phyloP scores from a whole-genome alignment of 2,888 invertebrate species.

The Tenthredo notha region DNA sequence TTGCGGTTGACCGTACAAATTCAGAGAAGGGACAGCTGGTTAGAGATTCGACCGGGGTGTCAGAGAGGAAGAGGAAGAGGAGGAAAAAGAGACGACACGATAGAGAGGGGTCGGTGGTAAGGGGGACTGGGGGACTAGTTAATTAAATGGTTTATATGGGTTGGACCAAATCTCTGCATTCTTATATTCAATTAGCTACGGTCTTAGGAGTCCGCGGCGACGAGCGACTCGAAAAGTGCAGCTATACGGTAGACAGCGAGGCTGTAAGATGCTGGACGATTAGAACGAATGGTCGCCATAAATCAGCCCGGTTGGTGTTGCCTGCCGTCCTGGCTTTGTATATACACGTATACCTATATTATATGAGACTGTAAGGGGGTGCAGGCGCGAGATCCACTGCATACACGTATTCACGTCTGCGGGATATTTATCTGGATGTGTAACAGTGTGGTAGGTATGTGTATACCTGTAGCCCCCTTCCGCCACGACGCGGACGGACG shows the following conservation, averaged over 20 bases:
- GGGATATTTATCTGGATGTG: not conserved
- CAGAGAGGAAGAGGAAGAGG: not conserved
- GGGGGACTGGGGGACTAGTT: conserved; percentile 63
- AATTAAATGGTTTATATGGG: conserved; percentile 74
- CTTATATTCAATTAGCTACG: conserved; percentile 75
- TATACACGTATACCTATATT: not conserved
- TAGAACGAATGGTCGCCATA: conserved; percentile 75
- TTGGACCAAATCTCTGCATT: conserved; percentile 71
- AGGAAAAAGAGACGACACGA: not conserved
- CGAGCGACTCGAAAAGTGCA: conserved; percentile 66
- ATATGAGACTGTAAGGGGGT: not conserved
- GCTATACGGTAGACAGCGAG: conserved; percentile 66
- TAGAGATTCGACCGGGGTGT: conserved; percentile 15
- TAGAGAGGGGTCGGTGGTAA: not conserved
- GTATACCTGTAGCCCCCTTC: not conserved
- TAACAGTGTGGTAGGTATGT: not conserved
- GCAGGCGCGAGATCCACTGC: not conserved
- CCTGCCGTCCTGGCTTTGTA: not conserved
- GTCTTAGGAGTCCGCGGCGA: conserved; percentile 56
- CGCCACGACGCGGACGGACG: not conserved
- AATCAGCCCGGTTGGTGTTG: conserved; percentile 73
- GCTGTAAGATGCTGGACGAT: conserved; percentile 73
- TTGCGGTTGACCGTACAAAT: not conserved
- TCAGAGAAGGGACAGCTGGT: not conserved
- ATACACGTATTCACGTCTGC: not conserved